A percentile compares a stretch with the other conserved stretches of the same genome.
phyloP scores from a whole-genome alignment of 2,113 vertebrate genomes.

The Pituophis catenifer region DNA sequence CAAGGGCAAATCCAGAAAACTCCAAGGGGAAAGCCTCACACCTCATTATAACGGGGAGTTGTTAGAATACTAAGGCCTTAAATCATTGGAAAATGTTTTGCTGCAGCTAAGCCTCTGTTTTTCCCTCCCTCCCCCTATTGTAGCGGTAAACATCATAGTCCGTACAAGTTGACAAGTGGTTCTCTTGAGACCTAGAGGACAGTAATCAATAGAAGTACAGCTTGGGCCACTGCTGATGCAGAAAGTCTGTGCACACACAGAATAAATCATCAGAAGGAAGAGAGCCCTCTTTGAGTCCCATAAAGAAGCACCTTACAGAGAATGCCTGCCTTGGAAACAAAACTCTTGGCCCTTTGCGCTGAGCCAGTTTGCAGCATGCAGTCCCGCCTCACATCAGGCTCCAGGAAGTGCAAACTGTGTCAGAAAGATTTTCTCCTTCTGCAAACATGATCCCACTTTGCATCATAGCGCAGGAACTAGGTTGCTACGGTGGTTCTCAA shows the following conservation, averaged over 20 bases:
- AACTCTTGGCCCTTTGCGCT: conserved; percentile 7
- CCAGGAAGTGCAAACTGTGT: neutral
- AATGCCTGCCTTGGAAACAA: neutral
- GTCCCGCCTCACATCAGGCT: neutral
- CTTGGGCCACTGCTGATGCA: conserved; percentile 32
- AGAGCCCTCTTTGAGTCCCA: conserved; percentile 39
- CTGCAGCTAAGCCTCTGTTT: conserved; percentile 47
- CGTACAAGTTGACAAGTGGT: conserved; percentile 64
- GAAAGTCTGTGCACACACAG: conserved; percentile 46
- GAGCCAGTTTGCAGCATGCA: neutral
- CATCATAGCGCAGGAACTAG: neutral
- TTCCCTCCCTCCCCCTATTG: conserved; percentile 42
- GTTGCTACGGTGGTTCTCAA: neutral
- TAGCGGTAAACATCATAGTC: conserved; percentile 60
- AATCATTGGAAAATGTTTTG: conserved; percentile 69
- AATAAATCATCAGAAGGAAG: conserved; percentile 61
- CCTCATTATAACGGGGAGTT: conserved; percentile 62
- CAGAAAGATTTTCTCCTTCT: neutral
- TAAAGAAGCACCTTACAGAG: conserved; percentile 34
- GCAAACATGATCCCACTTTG: neutral
- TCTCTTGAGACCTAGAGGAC: conserved; percentile 58
- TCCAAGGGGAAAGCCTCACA: conserved; percentile 56
- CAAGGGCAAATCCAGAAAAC: conserved; percentile 51
- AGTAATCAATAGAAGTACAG: conserved; percentile 57
- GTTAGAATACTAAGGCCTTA: conserved; percentile 59